Base-by-base conservation (phyloP, 2,113 vertebrate species). In the Alethe castanea region DNA sequence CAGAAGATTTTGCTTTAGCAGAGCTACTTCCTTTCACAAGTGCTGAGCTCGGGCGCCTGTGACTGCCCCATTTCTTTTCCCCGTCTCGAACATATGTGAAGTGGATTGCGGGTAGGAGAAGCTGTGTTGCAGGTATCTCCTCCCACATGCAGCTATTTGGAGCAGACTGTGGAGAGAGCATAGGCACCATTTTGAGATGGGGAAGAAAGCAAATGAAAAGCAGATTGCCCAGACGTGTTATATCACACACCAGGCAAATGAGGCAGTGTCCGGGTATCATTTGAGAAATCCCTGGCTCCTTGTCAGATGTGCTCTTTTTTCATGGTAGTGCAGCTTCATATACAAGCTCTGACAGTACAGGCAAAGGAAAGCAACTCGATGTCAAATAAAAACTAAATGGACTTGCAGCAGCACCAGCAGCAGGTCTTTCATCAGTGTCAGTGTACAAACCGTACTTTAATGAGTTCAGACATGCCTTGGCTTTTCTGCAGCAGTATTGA, bases 391-490 rank as follows among this genome's bases (percentile, higher is more conserved):
- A 94, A 59, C 26, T 53, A 90, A 91, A 84, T 92, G 45, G 35
- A 95, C 61, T 85, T 64, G 66, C 81, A 96, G 91, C 80, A 92
- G 59, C 47, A 84, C 84, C 67, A 83, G 81, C 91, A 94, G 88
- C 54, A 84, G 86, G 91, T 90, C 73, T 96, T 95, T 90, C 88
- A 73, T 96, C 91, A 96, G 83, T 88, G 94, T 78, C 77, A 94
- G 23, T 1, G 13, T 65, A 69, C 47, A 88, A 81, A 81, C 47
- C 6, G 3, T 91, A 23, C 57, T 90, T 89, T 91, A 96, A 96
- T 92, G 40, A 89, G 40, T 93, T 96, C 90, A 91, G 96, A 95
- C 92, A 86, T 86, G 59, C 72, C 74, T 96, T 88, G 24, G 35
- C 83, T 93, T 82, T 73, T 47, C 64, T 84, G 67, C 57, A 77